phyloP scores from a whole-genome alignment of 1,140 invertebrate genomes.

The Cherax destructor region DNA sequence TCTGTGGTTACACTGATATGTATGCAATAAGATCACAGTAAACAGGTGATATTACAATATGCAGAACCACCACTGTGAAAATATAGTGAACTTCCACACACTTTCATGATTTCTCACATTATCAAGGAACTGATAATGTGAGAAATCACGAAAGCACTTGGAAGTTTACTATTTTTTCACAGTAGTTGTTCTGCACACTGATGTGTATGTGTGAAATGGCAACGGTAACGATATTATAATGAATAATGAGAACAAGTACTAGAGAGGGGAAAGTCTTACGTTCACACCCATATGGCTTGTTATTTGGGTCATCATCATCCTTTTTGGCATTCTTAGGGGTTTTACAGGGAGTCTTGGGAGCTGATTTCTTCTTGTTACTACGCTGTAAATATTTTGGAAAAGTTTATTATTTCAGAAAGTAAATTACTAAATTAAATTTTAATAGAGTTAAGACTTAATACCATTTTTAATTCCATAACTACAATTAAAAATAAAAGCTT shows the following conservation, averaged over 20 bases:
- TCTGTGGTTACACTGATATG: too few species aligned
- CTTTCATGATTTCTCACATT: too few species aligned
- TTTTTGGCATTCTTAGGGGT: constrained; percentile 42
- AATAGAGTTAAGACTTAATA: not conserved
- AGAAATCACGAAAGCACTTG: too few species aligned
- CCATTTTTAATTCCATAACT: not conserved
- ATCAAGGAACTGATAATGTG: too few species aligned
- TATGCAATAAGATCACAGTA: too few species aligned
- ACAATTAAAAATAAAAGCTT: not conserved
- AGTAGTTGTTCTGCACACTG: too few species aligned
- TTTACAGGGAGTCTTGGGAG: constrained; percentile 59
- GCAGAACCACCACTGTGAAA: too few species aligned
- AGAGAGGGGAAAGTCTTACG: constrained; percentile 40
- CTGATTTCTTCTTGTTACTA: constrained; percentile 59
- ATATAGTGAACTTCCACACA: too few species aligned
- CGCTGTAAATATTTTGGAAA: constrained; percentile 37
- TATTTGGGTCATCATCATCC: constrained; percentile 62
- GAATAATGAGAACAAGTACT: not conserved
- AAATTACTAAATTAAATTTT: not conserved
- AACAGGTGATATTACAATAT: too few species aligned
- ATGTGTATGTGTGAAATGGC: too few species aligned
- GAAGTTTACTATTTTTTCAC: too few species aligned
- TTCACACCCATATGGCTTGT: constrained; percentile 67
- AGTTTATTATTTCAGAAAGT: not conserved
- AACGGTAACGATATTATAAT: too few species aligned